phyloP scores from a whole-genome alignment of 2,113 vertebrate genomes.

The Syngnathoides biaculeatus region DNA sequence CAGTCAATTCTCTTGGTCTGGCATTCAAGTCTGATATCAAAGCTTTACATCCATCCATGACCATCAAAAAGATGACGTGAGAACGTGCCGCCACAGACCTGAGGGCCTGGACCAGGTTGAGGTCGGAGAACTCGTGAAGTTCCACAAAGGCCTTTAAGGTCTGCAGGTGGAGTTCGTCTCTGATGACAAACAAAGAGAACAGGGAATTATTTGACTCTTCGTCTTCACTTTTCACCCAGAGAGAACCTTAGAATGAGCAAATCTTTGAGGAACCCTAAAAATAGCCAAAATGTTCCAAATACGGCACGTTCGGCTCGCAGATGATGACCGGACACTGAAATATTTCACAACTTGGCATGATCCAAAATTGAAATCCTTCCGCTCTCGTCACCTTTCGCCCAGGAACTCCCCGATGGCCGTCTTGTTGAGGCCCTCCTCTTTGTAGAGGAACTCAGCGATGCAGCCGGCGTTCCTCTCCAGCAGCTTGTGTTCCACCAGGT shows the following conservation, averaged over 20 bases:
- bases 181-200: constrained; percentile 35
- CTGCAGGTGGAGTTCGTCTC: constrained; percentile 84
- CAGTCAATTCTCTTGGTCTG: too few species aligned
- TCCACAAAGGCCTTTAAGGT: constrained; percentile 91
- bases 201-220: neutral
- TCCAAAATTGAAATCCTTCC: neutral
- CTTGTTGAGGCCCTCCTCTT: constrained; percentile 93
- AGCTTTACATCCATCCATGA: too few species aligned
- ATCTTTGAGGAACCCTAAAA: neutral
- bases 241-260: constrained; percentile 50
- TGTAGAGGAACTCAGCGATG: constrained; percentile 89
- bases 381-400: constrained; percentile 80
- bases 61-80: neutral
- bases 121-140: constrained; percentile 88
- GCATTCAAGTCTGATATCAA: too few species aligned
- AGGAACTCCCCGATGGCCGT: constrained; percentile 91
- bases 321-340: neutral
- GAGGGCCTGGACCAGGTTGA: constrained; percentile 92
- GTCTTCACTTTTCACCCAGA: constrained; percentile 82
- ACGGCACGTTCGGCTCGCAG: neutral
- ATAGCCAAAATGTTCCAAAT: neutral
- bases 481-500: constrained; percentile 79
- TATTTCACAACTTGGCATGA: neutral
- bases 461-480: constrained; percentile 68
- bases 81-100: constrained; percentile 71